Percentiles rank a stretch among this genome's conserved stretches.
phyloP scores from a whole-genome alignment of 1,140 invertebrate genomes.

The Megalonaias nervosa region DNA sequence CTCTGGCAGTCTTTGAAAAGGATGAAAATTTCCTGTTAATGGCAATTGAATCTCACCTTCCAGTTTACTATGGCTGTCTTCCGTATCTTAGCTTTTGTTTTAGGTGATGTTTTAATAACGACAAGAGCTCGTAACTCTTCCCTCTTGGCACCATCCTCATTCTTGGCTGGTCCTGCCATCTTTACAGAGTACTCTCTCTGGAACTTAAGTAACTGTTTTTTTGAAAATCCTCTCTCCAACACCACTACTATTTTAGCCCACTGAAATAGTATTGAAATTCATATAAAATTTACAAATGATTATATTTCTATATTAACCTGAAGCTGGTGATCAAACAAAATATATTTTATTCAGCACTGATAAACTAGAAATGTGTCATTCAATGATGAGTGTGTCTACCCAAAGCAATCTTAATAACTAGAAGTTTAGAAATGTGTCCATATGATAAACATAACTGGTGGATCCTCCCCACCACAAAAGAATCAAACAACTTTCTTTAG shows the following conservation, averaged over 20 bases:
- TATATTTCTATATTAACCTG: too few relatives aligned
- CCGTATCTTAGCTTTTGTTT: slow-evolving; percentile 94
- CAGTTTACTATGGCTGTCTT: slow-evolving; percentile 97
- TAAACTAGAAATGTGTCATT: too few relatives aligned
- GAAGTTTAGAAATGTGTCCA: too few relatives aligned
- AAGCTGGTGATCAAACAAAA: too few relatives aligned
- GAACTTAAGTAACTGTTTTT: slow-evolving; percentile 89
- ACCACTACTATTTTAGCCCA: slow-evolving; percentile 99
- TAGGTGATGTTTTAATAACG: slow-evolving; percentile 98
- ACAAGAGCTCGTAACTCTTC: slow-evolving; percentile 85
- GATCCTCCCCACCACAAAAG: too few relatives aligned
- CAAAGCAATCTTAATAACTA: too few relatives aligned
- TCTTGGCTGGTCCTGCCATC: slow-evolving; percentile 73
- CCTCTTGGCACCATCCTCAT: slow-evolving; percentile 77
- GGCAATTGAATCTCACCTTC: slow-evolving; percentile 80
- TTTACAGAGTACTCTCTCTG: slow-evolving; percentile 96
- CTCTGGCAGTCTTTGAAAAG: not conserved
- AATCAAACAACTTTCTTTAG: too few relatives aligned
- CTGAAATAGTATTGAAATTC: slow-evolving; percentile 72
- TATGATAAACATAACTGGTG: too few relatives aligned
- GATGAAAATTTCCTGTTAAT: not conserved
- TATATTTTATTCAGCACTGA: too few relatives aligned
- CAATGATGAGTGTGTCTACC: too few relatives aligned
- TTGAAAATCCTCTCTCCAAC: slow-evolving; percentile 91
- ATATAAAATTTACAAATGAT: too few relatives aligned